Evolutionary conservation across 1,140 invertebrate genomes (phyloP), one percentile per base, ranked within the genome.

Genomic region (Drosophila prosaltans): DNA sequence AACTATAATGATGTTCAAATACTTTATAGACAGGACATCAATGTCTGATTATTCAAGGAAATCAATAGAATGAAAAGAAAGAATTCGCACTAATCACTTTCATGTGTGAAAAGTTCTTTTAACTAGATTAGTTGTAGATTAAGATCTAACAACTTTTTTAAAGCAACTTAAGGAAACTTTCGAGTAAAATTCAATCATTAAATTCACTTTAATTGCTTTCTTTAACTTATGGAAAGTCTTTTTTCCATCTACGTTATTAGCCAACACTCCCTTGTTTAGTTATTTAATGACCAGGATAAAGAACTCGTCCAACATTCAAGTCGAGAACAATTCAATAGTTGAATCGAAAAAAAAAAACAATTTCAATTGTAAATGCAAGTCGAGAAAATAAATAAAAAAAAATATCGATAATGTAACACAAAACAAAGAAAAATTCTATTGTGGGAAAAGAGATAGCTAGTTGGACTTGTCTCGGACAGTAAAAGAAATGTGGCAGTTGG

Each of bases 361-460:
- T 58, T 58, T 58, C 55, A 58, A 58, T 58, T 58, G 16, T 39
- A 3, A 59, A 59, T 59, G 3, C 32, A 40, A 32, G 57, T 59
- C 57, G 39, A 39, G 32, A 39, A 51, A 59, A 24, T 40, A 40
- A 59, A 59, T 59, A n/a, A n/a, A 24, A 59, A 59, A 8, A 59
- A 40, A 16, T 59, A 8, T 59, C 16, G 57, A 58, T 55, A 55
- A 55, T 55, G 26, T 9, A 40, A 40, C 39, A 11, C 8, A 40
- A 40, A 24, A 16, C 6, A 58, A 58, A 58, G 11, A 9, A 63
- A 21, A 63, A 30, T n/a, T 40, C 11, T 11, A 40, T 21, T 8
- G 2, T 58, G 2, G n/a, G 21, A 24, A 24, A 9, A 58, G 30
- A 58, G 10, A 58, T 36, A 36, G 32, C 11, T 7, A 8, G n/a